These are phyloP conservation scores for Motacilla tschutschensis DNA, from an alignment of 2,113 vertebrate genomes.

Conservation along the genomic window DNA sequence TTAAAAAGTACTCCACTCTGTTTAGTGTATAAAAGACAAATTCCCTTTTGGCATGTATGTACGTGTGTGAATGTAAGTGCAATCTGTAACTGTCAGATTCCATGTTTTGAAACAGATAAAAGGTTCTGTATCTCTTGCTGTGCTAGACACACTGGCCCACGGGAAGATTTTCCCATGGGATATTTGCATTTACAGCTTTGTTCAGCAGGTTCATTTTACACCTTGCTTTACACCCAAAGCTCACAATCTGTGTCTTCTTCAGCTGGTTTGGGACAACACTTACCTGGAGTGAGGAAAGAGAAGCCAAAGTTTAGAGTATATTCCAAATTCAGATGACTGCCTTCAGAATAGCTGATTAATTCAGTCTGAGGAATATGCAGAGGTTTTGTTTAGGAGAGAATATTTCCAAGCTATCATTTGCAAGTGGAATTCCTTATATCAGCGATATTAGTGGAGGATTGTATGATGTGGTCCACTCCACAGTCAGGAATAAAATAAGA, in stretches of 20 bases:
- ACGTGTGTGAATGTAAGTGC: neutral
- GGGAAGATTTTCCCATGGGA: neutral
- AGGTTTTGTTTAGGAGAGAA: neutral
- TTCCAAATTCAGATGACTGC: neutral
- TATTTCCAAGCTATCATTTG: rapidly evolving
- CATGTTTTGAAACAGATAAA: neutral
- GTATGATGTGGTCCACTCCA: neutral
- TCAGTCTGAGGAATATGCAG: neutral
- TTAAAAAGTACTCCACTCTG: neutral
- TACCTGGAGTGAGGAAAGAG: neutral
- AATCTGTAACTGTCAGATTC: neutral
- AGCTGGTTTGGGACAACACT: neutral
- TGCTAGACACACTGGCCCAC: neutral
- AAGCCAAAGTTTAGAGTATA: rapidly evolving
- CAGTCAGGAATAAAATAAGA: neutral
- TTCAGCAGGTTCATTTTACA: neutral
- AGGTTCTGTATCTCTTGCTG: neutral
- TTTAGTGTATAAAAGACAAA: neutral
- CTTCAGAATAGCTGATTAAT: neutral
- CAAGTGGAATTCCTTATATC: neutral
- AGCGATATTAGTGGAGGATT: neutral
- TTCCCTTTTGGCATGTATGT: neutral
- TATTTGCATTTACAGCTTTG: neutral
- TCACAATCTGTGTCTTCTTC: neutral
- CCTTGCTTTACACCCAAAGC: neutral